phyloP scores from a whole-genome alignment of 2,113 vertebrate species.

The Pteropus alecto region DNA sequence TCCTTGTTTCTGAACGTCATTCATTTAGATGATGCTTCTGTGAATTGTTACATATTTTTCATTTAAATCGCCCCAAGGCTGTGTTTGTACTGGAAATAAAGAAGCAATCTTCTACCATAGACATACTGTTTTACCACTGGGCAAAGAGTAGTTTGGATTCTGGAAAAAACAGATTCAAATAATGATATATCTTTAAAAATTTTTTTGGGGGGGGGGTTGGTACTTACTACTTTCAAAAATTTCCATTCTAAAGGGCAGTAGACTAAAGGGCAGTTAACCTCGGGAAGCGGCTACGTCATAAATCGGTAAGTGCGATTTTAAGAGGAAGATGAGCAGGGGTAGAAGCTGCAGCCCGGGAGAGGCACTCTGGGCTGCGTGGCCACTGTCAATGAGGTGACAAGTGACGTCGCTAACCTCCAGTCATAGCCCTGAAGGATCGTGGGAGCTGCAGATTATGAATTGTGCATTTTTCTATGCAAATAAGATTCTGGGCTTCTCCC shows the following conservation, averaged over 20 bases:
- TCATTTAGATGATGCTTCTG: constrained; percentile 5
- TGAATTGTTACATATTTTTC: not conserved
- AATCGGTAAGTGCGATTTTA: not conserved
- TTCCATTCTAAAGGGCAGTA: not conserved
- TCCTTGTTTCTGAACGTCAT: not conserved
- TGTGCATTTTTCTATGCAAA: not conserved
- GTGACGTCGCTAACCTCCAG: not conserved
- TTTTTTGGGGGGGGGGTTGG: not conserved
- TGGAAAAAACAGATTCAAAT: not conserved
- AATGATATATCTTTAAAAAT: not conserved
- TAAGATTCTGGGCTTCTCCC: not conserved
- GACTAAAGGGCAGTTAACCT: not conserved
- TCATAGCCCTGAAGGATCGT: not conserved
- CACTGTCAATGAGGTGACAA: too few species aligned
- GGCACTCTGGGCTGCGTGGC: not conserved
- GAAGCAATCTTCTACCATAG: not conserved
- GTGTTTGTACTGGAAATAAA: constrained; percentile 41
- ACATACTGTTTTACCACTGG: not conserved
- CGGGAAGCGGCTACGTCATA: not conserved
- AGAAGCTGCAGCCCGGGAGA: not conserved
- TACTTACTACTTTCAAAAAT: not conserved
- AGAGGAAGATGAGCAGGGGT: not conserved
- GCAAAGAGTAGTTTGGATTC: not conserved
- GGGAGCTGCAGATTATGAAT: not conserved
- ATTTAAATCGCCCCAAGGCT: not conserved